phyloP scores from a whole-genome alignment of 2,888 invertebrate genomes.

The Philopedon plagiatum region DNA sequence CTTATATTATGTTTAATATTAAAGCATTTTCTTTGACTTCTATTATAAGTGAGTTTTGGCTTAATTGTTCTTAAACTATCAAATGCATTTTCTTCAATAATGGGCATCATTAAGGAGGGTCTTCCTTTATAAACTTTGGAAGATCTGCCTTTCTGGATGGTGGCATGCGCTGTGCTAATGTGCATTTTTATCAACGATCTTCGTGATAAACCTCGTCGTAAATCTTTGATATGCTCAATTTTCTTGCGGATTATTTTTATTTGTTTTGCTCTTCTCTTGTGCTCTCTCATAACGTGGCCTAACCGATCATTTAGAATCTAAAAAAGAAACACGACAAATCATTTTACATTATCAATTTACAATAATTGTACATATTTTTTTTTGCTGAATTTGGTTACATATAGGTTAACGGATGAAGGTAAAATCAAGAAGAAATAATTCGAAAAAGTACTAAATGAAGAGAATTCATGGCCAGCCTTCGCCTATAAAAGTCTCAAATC shows the following conservation, averaged over 20 bases:
- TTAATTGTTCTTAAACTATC: slow-evolving; percentile 25
- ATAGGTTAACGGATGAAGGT: too few relatives aligned
- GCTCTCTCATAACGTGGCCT: slow-evolving; percentile 16
- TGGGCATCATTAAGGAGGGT: slow-evolving; percentile 31
- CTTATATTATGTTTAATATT: neutral
- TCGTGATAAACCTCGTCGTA: neutral
- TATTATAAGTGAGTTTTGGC: slow-evolving; percentile 32
- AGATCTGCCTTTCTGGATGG: neutral
- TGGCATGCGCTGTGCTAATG: neutral
- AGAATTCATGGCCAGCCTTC: too few relatives aligned
- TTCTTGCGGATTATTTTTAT: slow-evolving; percentile 29
- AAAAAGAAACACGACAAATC: too few relatives aligned
- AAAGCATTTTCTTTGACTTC: neutral
- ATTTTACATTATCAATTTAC: too few relatives aligned
- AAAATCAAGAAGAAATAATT: too few relatives aligned
- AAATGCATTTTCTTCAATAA: slow-evolving; percentile 26
- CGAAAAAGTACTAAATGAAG: too few relatives aligned
- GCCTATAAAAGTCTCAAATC: too few relatives aligned
- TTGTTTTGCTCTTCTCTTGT: slow-evolving; percentile 27
- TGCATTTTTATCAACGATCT: neutral
- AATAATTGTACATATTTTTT: too few relatives aligned
- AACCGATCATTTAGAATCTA: slow-evolving; percentile 7
- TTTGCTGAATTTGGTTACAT: too few relatives aligned
- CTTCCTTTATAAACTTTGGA: slow-evolving; percentile 29
- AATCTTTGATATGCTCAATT: slow-evolving; percentile 29